Evolutionary conservation across 30 jellyfish, hydroid and myxozoan genomes (phyloP).

Genomic region (Turritopsis rubra): DNA sequence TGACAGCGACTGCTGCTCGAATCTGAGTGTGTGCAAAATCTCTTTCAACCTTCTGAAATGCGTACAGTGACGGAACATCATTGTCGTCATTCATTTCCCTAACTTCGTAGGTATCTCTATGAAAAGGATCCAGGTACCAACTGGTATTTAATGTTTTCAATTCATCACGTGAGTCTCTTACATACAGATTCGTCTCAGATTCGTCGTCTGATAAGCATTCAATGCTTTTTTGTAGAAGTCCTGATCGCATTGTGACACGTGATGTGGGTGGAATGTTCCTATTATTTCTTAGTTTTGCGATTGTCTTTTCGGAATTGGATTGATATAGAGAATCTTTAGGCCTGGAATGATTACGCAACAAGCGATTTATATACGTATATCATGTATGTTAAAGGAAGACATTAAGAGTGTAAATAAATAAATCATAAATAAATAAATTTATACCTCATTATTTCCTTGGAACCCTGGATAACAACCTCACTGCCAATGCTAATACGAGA

Average conservation of each 20-base stretch:
- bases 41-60: conserved; percentile 39
- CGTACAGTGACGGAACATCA: conserved; percentile 40
- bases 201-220: not conserved
- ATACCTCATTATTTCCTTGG: not conserved
- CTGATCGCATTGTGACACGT: not conserved
- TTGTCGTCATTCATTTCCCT: conserved; percentile 31
- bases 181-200: not conserved
- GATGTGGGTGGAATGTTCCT: not conserved
- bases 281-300: not conserved
- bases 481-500: conserved; percentile 4
- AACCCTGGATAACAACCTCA: not conserved
- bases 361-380: not conserved
- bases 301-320: conserved; percentile 14
- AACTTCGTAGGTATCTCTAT: conserved; percentile 34
- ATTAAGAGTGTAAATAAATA: too few species aligned
- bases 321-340: not conserved
- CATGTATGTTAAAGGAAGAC: too few species aligned
- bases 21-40: conserved; percentile 22
- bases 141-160: not conserved
- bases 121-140: conserved; percentile 49
- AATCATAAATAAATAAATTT: not conserved
- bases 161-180: not conserved
- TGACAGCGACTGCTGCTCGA: conserved; percentile 16
- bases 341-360: not conserved
- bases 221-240: not conserved